A percentile compares a stretch with the other conserved stretches of the same genome.
Evolutionary conservation across 1,140 invertebrate species (phyloP).

Genomic region (Bathynomus jamesi): DNA sequence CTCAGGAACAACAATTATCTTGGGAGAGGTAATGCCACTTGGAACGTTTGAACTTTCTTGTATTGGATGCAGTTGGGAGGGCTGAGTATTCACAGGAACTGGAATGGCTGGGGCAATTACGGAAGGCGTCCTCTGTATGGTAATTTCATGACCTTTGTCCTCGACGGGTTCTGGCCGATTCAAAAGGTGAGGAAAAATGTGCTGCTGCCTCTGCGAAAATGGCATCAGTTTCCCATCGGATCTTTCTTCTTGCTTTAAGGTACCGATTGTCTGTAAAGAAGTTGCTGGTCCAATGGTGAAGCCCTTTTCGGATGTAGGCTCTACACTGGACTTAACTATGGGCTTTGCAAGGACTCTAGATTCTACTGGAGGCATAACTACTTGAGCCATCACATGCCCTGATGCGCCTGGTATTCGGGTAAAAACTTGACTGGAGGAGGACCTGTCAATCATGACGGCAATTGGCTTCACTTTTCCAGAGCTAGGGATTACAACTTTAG

Average conservation of each 20-base stretch:
- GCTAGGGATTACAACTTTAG: slow-evolving; percentile 4
- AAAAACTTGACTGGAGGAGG: background rate
- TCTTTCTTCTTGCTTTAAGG: slow-evolving; percentile 20
- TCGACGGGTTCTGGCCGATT: slow-evolving; percentile 22
- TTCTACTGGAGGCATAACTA: slow-evolving; percentile 27
- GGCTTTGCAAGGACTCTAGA: slow-evolving; percentile 33
- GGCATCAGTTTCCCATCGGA: slow-evolving; percentile 28
- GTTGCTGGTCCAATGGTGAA: background rate
- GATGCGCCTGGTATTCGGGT: slow-evolving; percentile 9
- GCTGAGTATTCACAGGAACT: background rate
- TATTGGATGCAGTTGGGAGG: background rate
- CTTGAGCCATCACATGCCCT: slow-evolving; percentile 28
- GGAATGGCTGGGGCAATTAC: background rate
- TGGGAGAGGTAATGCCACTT: background rate
- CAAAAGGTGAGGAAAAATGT: slow-evolving; percentile 34
- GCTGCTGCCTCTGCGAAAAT: slow-evolving; percentile 33
- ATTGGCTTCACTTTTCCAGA: slow-evolving; percentile 3
- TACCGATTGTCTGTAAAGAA: background rate
- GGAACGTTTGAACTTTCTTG: background rate
- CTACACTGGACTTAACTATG: slow-evolving; percentile 16
- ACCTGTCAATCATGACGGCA: slow-evolving; percentile 1
- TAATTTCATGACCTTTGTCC: slow-evolving; percentile 6
- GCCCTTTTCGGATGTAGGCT: slow-evolving; percentile 16
- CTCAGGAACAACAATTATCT: background rate
- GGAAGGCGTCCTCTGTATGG: slow-evolving; percentile 4